Evolutionary conservation across 2,888 invertebrate genomes (phyloP).

Genomic region (Epistrophella euchroma): DNA sequence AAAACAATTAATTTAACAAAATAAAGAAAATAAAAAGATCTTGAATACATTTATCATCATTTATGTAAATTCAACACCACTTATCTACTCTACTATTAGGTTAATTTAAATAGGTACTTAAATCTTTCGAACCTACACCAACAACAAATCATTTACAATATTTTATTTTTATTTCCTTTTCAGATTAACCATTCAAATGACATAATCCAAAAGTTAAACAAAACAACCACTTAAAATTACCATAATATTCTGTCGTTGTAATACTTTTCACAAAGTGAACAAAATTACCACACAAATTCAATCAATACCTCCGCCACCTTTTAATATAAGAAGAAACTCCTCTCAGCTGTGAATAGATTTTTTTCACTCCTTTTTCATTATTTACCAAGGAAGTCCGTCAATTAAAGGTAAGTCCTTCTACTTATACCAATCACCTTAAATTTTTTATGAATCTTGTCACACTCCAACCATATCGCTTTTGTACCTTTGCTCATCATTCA

Average conservation of each 20-base stretch:
- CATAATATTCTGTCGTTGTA: constrained; percentile 28
- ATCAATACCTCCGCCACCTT: constrained; percentile 85
- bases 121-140: neutral
- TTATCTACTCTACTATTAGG: neutral
- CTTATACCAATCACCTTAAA: constrained; percentile 25
- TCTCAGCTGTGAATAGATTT: constrained; percentile 94
- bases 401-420: constrained; percentile 88
- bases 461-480: constrained; percentile 17
- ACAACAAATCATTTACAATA: neutral
- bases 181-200: constrained; percentile 53
- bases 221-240: constrained; percentile 27
- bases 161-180: constrained; percentile 16
- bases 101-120: too few relatives aligned
- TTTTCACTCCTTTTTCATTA: constrained; percentile 92
- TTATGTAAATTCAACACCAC: too few relatives aligned
- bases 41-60: too few relatives aligned
- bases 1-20: too few relatives aligned
- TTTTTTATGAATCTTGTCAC: constrained; percentile 30
- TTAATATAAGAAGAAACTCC: constrained; percentile 89
- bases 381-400: constrained; percentile 93
- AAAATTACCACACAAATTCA: constrained; percentile 73
- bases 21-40: too few relatives aligned
- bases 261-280: constrained; percentile 59
- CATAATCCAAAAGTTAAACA: constrained; percentile 46
- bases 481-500: constrained; percentile 59